These are phyloP conservation scores for Eurypyga helias DNA, from an alignment of 2,113 vertebrate genomes.

Conservation along the genomic window DNA sequence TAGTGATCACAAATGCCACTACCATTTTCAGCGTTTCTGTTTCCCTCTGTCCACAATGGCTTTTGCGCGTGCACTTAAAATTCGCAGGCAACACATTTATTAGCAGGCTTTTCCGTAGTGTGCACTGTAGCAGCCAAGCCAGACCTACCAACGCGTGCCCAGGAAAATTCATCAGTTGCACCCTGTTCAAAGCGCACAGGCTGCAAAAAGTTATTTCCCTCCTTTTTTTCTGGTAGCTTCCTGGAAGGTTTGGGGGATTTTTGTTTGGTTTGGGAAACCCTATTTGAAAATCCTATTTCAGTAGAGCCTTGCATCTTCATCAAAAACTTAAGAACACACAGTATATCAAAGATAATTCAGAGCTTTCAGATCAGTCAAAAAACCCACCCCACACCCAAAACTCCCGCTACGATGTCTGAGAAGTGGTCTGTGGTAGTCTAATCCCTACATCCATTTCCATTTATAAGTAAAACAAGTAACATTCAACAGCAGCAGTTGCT, in stretches of 20 bases:
- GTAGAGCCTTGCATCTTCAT: background rate
- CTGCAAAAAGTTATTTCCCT: background rate
- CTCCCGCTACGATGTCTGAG: background rate
- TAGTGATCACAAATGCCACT: background rate
- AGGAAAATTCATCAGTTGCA: background rate
- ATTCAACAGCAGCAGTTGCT: fast-evolving
- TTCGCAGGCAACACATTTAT: background rate
- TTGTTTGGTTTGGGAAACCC: background rate
- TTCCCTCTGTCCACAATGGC: background rate
- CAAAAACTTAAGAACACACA: background rate
- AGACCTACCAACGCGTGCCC: background rate
- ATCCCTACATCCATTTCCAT: background rate
- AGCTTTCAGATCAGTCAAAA: background rate
- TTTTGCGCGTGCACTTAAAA: background rate
- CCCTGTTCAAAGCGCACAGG: fast-evolving
- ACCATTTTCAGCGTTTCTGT: background rate
- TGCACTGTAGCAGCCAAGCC: background rate
- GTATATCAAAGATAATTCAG: background rate
- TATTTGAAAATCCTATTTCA: background rate
- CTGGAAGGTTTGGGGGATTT: background rate
- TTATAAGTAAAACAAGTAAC: background rate
- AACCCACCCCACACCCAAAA: fast-evolving
- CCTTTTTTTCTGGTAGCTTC: background rate
- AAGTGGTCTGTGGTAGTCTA: background rate
- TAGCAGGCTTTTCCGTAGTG: background rate